Base-by-base conservation (phyloP, 2,113 vertebrate species). In the Lophochroa leadbeateri region DNA sequence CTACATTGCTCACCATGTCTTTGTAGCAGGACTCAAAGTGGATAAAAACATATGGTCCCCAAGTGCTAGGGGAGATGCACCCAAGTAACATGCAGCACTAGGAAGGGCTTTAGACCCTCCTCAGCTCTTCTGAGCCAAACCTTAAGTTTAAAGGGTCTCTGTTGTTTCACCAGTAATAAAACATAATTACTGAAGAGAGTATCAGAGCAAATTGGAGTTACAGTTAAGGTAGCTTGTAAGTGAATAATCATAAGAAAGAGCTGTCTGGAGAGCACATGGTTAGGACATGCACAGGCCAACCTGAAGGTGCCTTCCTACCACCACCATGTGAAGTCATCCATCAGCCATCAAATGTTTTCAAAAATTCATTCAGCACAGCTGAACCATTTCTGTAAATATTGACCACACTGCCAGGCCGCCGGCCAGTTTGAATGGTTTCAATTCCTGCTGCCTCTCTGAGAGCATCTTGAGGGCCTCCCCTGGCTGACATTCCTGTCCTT, bases 381-480 rank as follows among this genome's bases (percentile, higher is more conserved):
- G 37, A 84, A n/a, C 25, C 19, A 31, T 44, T 57, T 25, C 46
- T 24, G 10, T 39, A 85, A 94, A 35, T 68, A 58, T 5, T 88
- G 88, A 39, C 25, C 0, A 2, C 5, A 2, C 23, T 75, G 39
- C 31, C 37, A 39, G 29, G 4, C 28, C 6, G 2, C 31, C 4
- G 1, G 39, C 60, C 25, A 41, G 53, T 58, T 20, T 3, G 14
- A 58, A 80, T 58, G 19, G n/a, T 74, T 90, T 53, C 68, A 53
- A 23, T 82, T 88, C 77, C 67, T 90, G 28, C 55, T 2, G 6
- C 55, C 39, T 44, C 65, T 52, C 41, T 0, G 0, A 35, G 15
- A n/a, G 19, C 6, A 21, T 27, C 41, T 90, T 0, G 50, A 63
- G 11, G 12, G 14, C 19, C 9, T 35, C 46, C n/a, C 6, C 0